Conservation (phyloP, 2,888 invertebrate species). For the Drosophila sordidapex region DNA sequence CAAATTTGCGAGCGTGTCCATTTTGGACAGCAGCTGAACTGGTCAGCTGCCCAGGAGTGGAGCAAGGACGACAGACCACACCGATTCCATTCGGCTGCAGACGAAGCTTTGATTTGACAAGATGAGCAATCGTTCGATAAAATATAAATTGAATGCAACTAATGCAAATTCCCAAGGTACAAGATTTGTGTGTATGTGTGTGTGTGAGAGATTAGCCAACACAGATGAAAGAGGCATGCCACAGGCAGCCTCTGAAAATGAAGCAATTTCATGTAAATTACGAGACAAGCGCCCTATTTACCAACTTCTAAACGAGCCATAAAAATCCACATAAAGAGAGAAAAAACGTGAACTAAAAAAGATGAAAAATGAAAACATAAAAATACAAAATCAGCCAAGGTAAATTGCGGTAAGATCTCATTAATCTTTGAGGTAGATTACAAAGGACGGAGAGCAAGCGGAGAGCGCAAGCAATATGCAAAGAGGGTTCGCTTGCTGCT, state of each 20-base stretch:
- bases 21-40: conserved; percentile 55
- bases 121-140: conserved; percentile 31
- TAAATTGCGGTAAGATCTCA: conserved; percentile 70
- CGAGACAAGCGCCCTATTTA: conserved; percentile 77
- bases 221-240: conserved; percentile 24
- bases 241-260: conserved; percentile 55
- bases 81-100: not conserved
- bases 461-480: conserved; percentile 5
- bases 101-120: conserved; percentile 51
- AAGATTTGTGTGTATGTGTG: conserved; percentile 19
- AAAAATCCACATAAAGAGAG: conserved; percentile 55
- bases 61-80: conserved; percentile 5
- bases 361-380: conserved; percentile 45
- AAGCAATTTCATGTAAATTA: conserved; percentile 81
- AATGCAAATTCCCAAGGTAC: conserved; percentile 49
- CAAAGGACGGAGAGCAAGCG: not conserved
- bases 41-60: conserved; percentile 27
- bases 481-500: not conserved
- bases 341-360: conserved; percentile 27
- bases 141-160: not conserved
- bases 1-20: conserved; percentile 66
- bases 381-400: conserved; percentile 44
- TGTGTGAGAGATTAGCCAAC: conserved; percentile 19
- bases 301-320: conserved; percentile 70
- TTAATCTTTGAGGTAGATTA: conserved; percentile 66